Evolutionary conservation across 2,888 invertebrate species (phyloP), one percentile per base, ranked within the genome.

Genomic region (Chamaedrilus cognettii): DNA sequence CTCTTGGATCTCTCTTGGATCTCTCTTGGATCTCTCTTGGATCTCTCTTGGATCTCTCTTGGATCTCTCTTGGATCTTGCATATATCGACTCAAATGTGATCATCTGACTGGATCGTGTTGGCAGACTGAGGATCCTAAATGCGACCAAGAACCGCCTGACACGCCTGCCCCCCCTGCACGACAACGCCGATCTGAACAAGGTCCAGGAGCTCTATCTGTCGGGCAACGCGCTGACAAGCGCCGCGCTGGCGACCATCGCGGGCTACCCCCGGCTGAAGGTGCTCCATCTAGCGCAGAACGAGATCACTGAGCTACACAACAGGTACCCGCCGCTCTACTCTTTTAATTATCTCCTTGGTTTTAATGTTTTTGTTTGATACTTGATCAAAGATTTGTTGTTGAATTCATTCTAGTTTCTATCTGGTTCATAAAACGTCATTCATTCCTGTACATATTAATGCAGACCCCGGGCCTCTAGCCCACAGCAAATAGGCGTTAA

Each of bases 241-340:
- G 74, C 73, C 28, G 78, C 77, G 33, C 71, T 85, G 19, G 74
- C 76, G 4, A 77, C 79, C 34, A 74, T 85, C 30, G 77, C 81
- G 64, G 75, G 77, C 51, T 84, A 81, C 71, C 77, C 78, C 5
- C 72, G 83, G 55, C 77, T 85, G 2, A 78, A 84, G 70, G 70
- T 82, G 2, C 77, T 86, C 2, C 84, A 85, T 71, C 64, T 86
- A 28, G 82, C 85, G 11, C 79, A 83, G 68, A 86, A 86, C 70
- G 78, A 78, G 35, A 74, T 86, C 19, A 76, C 80, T 60, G 81
- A 80, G 52, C 78, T 86, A 35, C 79, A 80, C 66, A 84, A 85
- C 72, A 80, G 78, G 85, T 85, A 60, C 28, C 7, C 28, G 58
- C 11, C n/a, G n/a, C n/a, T n/a, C n/a, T n/a, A n/a, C n/a, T n/a